Evolutionary conservation across 2,797 vertebrate species (phyloP).

Genomic region (Discoglossus pictus): DNA sequence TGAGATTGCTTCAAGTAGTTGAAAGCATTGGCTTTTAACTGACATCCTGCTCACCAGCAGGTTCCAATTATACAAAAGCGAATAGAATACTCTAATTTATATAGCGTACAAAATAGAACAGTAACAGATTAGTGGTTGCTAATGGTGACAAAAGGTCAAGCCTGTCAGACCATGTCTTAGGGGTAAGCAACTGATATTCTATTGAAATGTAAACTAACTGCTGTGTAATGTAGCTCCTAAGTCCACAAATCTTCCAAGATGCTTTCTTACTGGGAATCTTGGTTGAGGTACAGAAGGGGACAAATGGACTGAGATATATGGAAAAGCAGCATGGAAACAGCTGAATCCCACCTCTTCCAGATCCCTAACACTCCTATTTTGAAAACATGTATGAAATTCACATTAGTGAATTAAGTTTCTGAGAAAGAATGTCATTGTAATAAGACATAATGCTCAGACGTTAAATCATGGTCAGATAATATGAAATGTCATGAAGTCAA

Average conservation of each 20-base stretch:
- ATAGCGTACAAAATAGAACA: constrained; percentile 15
- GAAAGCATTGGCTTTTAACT: constrained; percentile 18
- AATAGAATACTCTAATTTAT: constrained; percentile 16
- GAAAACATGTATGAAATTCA: too few species aligned
- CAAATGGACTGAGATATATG: too few species aligned
- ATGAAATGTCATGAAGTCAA: too few species aligned
- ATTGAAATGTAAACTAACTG: neutral
- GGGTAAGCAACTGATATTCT: neutral
- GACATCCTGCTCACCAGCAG: constrained; percentile 12
- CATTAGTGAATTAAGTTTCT: too few species aligned
- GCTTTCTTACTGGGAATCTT: constrained; percentile 1
- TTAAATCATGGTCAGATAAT: too few species aligned
- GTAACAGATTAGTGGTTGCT: neutral
- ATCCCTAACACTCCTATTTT: too few species aligned
- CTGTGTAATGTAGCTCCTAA: neutral
- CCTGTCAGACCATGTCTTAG: neutral
- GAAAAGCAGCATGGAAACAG: too few species aligned
- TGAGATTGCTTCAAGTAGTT: constrained; percentile 18
- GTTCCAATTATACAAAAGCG: neutral
- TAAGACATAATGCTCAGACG: too few species aligned
- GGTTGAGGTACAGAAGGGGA: too few species aligned
- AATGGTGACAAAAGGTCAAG: neutral
- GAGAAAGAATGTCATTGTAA: too few species aligned
- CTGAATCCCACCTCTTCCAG: too few species aligned
- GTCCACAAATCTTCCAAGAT: too few species aligned